Evolutionary conservation across 2,113 vertebrate species (phyloP).

Genomic region (Brachyhypopomus gauderio): DNA sequence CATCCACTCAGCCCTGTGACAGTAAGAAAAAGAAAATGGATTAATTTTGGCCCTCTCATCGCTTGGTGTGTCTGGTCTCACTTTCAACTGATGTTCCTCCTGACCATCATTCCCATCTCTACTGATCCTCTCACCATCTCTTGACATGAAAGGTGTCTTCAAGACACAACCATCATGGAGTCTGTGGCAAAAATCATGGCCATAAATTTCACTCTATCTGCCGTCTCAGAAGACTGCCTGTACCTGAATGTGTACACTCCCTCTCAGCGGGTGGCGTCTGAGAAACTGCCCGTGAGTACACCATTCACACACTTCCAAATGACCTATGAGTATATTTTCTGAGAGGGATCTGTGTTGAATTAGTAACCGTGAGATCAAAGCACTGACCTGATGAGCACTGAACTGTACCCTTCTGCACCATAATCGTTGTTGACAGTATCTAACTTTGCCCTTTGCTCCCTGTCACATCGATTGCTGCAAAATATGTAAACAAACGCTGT

Average conservation of each 20-base stretch:
- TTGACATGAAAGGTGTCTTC: conserved; percentile 66
- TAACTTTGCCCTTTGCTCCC: conserved; percentile 27
- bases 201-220: conserved; percentile 46
- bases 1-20: neutral
- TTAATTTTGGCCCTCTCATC: neutral
- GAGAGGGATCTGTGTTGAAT: neutral
- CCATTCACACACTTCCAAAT: neutral
- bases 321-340: neutral
- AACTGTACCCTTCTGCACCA: neutral
- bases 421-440: conserved; percentile 19
- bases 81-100: neutral
- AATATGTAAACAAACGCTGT: neutral
- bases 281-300: conserved; percentile 67
- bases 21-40: neutral
- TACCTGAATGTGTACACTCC: conserved; percentile 77
- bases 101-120: neutral
- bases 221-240: conserved; percentile 75
- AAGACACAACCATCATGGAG: neutral
- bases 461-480: neutral
- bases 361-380: neutral
- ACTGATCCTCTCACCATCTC: conserved; percentile 10
- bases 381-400: neutral
- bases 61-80: too few species aligned
- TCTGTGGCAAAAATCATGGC: fast-evolving
- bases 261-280: conserved; percentile 48